Evolutionary conservation across 2,888 invertebrate species (phyloP).

Genomic region (Drosophila subsilvestris): DNA sequence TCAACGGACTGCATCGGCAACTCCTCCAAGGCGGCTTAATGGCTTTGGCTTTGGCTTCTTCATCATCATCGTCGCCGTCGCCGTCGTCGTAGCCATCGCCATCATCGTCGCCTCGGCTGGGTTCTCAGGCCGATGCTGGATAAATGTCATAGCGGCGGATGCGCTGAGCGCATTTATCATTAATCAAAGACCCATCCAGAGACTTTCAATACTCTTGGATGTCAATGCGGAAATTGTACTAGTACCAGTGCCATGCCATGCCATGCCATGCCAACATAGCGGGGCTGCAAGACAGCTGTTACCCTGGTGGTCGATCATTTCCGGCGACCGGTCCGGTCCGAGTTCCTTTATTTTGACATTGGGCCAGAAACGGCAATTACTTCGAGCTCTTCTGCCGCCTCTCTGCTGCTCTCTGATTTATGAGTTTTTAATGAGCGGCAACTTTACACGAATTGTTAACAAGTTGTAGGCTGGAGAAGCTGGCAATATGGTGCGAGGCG

Average conservation of each 20-base stretch:
- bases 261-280: constrained; percentile 26
- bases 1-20: not conserved
- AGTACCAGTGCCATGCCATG: constrained; percentile 23
- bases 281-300: constrained; percentile 19
- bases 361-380: constrained; percentile 63
- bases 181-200: constrained; percentile 73
- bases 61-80: constrained; percentile 33
- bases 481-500: constrained; percentile 28
- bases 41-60: constrained; percentile 43
- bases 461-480: constrained; percentile 45
- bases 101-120: constrained; percentile 31
- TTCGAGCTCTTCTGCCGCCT: constrained; percentile 21
- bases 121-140: constrained; percentile 37
- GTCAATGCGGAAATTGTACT: constrained; percentile 55
- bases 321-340: constrained; percentile 18
- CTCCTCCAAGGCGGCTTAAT: constrained; percentile 51
- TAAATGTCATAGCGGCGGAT: constrained; percentile 76
- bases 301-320: constrained; percentile 44
- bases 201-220: constrained; percentile 62
- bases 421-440: constrained; percentile 80
- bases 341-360: constrained; percentile 53
- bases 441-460: constrained; percentile 79
- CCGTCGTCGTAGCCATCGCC: too few species aligned
- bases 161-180: constrained; percentile 72
- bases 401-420: constrained; percentile 67